phyloP scores from a whole-genome alignment of 2,888 invertebrate genomes.

The Autographa pulchrina region DNA sequence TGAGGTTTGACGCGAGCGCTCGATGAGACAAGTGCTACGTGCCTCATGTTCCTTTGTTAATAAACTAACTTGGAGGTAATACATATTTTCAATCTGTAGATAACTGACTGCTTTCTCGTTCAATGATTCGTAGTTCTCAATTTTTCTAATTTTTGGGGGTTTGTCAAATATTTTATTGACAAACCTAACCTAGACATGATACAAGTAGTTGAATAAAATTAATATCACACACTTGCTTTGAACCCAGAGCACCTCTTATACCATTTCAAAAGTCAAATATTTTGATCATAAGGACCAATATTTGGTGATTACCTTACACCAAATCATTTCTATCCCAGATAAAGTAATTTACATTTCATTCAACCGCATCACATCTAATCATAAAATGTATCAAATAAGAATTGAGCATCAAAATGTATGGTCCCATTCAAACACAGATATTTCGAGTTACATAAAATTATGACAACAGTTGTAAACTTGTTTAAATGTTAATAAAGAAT shows the following conservation, averaged over 20 bases:
- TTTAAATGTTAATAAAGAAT: conserved; percentile 40
- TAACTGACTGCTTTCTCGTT: too few species aligned
- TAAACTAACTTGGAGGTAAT: background rate
- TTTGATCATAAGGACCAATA: too few species aligned
- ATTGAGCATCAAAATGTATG: conserved; percentile 40
- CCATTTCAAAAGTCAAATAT: too few species aligned
- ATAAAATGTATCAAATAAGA: conserved; percentile 13
- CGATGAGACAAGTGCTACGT: conserved; percentile 9
- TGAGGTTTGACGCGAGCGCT: conserved; percentile 29
- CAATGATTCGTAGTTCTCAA: too few species aligned
- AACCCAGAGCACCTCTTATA: too few species aligned
- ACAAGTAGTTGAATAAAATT: too few species aligned
- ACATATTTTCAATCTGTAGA: too few species aligned
- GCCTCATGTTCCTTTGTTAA: background rate
- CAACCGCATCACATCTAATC: conserved; percentile 16
- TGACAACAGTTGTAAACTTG: conserved; percentile 36
- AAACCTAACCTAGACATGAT: too few species aligned
- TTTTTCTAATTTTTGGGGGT: too few species aligned
- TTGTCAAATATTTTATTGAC: too few species aligned
- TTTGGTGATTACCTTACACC: background rate
- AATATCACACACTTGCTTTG: too few species aligned
- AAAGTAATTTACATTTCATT: conserved; percentile 5
- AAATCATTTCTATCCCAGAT: background rate
- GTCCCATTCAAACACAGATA: conserved; percentile 28
- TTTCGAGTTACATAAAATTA: conserved; percentile 44